Evolutionary conservation across 1,140 invertebrate genomes (phyloP).

Genomic region (Orchesella cincta): DNA sequence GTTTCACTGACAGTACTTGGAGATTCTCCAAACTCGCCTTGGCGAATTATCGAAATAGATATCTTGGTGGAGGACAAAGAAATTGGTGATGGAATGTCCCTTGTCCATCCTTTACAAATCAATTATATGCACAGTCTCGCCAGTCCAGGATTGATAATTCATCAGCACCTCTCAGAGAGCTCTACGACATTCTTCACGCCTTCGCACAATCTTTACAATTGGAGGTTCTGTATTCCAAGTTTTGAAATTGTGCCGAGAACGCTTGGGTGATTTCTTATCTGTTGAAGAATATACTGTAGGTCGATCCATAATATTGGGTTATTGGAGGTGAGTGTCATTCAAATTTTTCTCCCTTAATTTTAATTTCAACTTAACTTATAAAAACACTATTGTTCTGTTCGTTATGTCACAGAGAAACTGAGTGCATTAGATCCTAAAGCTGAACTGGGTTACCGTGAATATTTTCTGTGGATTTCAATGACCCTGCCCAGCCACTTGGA

Average conservation of each 20-base stretch:
- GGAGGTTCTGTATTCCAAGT: slow-evolving; percentile 96
- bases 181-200: slow-evolving; percentile 84
- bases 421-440: slow-evolving; percentile 68
- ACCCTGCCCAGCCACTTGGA: slow-evolving; percentile 76
- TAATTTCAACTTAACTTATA: slow-evolving; percentile 1
- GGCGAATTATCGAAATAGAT: slow-evolving; percentile 91
- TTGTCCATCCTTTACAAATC: slow-evolving; percentile 90
- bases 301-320: slow-evolving; percentile 83
- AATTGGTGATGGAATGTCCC: slow-evolving; percentile 91
- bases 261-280: slow-evolving; percentile 84
- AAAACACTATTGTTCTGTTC: neutral
- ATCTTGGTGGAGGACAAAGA: slow-evolving; percentile 95
- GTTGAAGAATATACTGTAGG: slow-evolving; percentile 92
- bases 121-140: slow-evolving; percentile 88
- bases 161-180: slow-evolving; percentile 74
- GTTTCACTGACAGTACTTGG: slow-evolving; percentile 96
- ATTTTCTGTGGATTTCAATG: slow-evolving; percentile 81
- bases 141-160: slow-evolving; percentile 86
- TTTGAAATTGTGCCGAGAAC: slow-evolving; percentile 78
- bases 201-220: slow-evolving; percentile 94
- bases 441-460: slow-evolving; percentile 80
- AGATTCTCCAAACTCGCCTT: slow-evolving; percentile 86
- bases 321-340: slow-evolving; percentile 77
- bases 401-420: slow-evolving; percentile 41
- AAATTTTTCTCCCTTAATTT: slow-evolving; percentile 52